Evolutionary conservation across 2,797 vertebrate genomes (phyloP), one percentile per base, ranked within the genome.

Genomic region (Furcifer pardalis): DNA sequence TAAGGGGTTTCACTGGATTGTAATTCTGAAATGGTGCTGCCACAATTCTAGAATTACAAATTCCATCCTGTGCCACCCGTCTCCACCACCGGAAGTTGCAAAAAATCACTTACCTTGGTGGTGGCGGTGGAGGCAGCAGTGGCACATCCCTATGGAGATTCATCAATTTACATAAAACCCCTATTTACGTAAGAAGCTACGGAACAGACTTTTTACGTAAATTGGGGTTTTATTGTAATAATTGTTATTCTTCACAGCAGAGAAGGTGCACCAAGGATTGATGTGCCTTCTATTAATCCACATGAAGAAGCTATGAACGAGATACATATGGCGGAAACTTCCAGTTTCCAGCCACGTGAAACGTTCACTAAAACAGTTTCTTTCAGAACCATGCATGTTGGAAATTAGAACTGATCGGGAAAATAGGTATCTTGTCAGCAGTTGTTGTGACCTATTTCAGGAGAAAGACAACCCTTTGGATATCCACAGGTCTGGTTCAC

Each of bases 221-320:
- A n/a, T n/a, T n/a, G n/a, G n/a, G n/a, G n/a, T n/a, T n/a, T n/a
- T n/a, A n/a, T n/a, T n/a, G n/a, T n/a, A 49, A 60, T 79, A 78
- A 13, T 2, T 75, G 3, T 72, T 49, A 78, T 63, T 7, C 72
- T 74, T 49, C 42, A 27, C 81, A 94, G 91, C n/a, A 77, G 62
- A 56, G 82, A 65, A 63, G 76, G 35, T 35, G 0, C 68, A 77
- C 81, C 35, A 30, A 32, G 62, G 0, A 2, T 2, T 5, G 21
- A 62, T 30, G 73, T 78, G 23, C 21, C 2, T 17, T 69, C 62
- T 71, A 79, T 42, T 13, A 68, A 5, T 52, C 81, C 42, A 1
- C 66, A 40, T 35, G 82, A 52, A 32, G 81, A 62, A 77, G 25
- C 71, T 37, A 4, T 3, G 0, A 42, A 63, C 56, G 27, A 65